A percentile compares a stretch with the other conserved stretches of the same genome.
Conservation (phyloP, 2,888 invertebrate species). For the Tetragonula carbonaria region DNA sequence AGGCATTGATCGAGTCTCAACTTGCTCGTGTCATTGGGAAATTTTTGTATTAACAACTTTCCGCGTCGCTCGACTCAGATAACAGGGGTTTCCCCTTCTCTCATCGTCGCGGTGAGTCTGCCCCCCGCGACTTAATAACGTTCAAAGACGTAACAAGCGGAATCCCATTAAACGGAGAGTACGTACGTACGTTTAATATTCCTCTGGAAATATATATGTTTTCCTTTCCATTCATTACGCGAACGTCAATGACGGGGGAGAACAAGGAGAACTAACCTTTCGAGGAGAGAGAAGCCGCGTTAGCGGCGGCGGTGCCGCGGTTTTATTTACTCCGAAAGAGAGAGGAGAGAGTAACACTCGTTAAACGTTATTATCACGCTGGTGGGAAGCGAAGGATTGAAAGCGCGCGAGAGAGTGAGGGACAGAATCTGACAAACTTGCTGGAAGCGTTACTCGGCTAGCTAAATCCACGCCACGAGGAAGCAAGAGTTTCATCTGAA, state of each 20-base stretch:
- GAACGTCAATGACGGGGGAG: background rate
- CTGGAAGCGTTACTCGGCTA: constrained; percentile 68
- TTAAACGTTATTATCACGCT: constrained; percentile 70
- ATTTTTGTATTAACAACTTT: background rate
- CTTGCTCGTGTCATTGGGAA: too few relatives aligned
- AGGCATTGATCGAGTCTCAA: too few relatives aligned
- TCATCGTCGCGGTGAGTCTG: background rate
- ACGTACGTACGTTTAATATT: background rate
- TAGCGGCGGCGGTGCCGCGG: background rate
- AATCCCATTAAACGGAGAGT: constrained; percentile 32
- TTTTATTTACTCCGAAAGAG: constrained; percentile 53
- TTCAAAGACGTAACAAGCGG: constrained; percentile 45
- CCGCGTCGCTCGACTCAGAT: background rate
- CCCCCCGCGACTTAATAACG: constrained; percentile 17
- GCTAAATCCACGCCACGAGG: constrained; percentile 66
- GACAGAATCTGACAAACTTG: constrained; percentile 14
- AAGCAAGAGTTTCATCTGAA: constrained; percentile 75
- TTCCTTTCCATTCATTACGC: constrained; percentile 30
- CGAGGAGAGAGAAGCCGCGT: background rate
- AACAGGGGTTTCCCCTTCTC: background rate
- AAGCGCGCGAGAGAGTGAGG: constrained; percentile 17
- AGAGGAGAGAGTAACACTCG: constrained; percentile 50
- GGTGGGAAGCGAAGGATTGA: constrained; percentile 31
- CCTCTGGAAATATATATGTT: constrained; percentile 20
- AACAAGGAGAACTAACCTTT: background rate